phyloP scores from a whole-genome alignment of 2,888 invertebrate species.

The Cerastis leucographa region DNA sequence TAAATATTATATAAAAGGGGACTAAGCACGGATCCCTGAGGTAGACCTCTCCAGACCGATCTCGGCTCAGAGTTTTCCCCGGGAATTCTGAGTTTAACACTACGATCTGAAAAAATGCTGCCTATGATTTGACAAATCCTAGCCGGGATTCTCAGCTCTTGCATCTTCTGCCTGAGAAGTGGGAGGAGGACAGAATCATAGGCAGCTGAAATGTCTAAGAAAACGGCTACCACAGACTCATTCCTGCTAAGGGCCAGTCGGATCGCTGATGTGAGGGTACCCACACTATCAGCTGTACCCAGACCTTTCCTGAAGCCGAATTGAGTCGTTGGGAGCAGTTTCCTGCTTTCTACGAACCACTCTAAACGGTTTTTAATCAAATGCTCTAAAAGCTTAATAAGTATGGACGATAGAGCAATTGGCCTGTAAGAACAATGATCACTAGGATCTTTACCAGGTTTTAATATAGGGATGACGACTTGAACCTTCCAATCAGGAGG shows the following conservation, averaged over 20 bases:
- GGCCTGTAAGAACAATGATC: not conserved
- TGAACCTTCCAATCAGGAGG: not conserved
- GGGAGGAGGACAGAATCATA: too few relatives aligned
- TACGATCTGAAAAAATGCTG: too few relatives aligned
- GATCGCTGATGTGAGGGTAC: too few relatives aligned
- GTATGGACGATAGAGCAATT: not conserved
- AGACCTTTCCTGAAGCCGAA: conserved; percentile 2
- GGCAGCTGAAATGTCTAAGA: too few relatives aligned
- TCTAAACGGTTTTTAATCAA: not conserved
- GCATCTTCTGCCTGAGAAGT: not conserved
- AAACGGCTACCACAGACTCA: too few relatives aligned
- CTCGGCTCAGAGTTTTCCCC: too few relatives aligned
- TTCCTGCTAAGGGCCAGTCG: too few relatives aligned
- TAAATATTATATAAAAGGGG: too few relatives aligned
- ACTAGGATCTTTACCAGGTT: not conserved
- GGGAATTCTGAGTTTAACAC: too few relatives aligned
- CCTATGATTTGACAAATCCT: not conserved
- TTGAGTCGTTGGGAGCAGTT: not conserved
- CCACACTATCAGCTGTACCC: not conserved
- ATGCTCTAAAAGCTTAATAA: not conserved
- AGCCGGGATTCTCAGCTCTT: conserved; percentile 1
- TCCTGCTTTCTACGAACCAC: not conserved
- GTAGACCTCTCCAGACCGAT: too few relatives aligned
- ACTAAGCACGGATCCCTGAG: too few relatives aligned
- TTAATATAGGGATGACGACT: not conserved